Evolutionary conservation across 2,888 invertebrate genomes (phyloP).

Genomic region (Nasonovia ribisnigri): DNA sequence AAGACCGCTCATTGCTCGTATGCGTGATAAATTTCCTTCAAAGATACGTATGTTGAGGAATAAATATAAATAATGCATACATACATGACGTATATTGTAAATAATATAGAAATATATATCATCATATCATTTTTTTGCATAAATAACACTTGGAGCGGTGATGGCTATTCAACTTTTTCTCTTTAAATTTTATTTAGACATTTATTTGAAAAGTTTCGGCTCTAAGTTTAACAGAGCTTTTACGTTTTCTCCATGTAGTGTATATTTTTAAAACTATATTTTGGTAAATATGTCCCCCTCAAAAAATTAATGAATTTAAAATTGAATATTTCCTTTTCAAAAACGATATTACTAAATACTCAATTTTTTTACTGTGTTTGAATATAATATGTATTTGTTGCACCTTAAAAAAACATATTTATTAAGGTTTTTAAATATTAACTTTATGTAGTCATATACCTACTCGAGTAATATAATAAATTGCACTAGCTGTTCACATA

Average conservation of each 20-base stretch:
- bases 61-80: neutral
- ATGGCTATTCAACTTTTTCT: constrained; percentile 33
- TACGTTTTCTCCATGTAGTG: neutral
- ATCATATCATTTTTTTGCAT: neutral
- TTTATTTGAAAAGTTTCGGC: constrained; percentile 54
- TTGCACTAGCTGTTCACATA: neutral
- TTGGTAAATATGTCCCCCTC: neutral
- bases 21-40: constrained; percentile 52
- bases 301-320: neutral
- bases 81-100: constrained; percentile 1
- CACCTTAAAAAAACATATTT: neutral
- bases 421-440: neutral
- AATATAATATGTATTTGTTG: neutral
- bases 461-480: neutral
- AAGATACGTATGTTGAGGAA: neutral
- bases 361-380: neutral
- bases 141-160: constrained; percentile 29
- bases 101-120: neutral
- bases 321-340: neutral
- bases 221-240: constrained; percentile 21
- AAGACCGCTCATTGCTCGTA: constrained; percentile 3
- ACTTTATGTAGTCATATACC: neutral
- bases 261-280: constrained; percentile 17
- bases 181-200: constrained; percentile 34
- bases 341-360: neutral